Conservation (phyloP, 1,140 invertebrate genomes). For the Drosophila sulfurigaster region DNA sequence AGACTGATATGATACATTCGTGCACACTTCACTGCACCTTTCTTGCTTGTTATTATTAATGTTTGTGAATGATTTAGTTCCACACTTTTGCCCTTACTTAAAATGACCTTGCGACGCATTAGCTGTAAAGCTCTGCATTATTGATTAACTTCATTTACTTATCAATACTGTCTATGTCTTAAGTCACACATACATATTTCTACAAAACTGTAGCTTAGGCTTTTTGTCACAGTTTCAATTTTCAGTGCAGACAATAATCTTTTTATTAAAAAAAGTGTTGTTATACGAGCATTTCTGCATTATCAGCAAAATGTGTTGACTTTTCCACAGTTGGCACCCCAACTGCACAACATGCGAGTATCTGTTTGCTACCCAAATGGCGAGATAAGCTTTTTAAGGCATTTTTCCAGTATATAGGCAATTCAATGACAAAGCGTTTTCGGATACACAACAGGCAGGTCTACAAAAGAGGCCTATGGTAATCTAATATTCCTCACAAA, state of each 20-base stretch:
- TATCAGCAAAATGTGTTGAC: constrained; percentile 34
- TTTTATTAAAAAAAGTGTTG: constrained; percentile 33
- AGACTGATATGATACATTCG: too few species aligned
- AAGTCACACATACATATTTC: constrained; percentile 1
- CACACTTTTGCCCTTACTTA: too few species aligned
- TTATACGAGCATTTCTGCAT: constrained; percentile 13
- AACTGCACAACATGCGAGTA: neutral
- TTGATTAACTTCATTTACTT: constrained; percentile 14
- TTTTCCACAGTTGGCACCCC: constrained; percentile 15
- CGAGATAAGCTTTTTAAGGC: constrained; percentile 32
- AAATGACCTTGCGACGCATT: too few species aligned
- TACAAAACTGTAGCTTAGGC: constrained; percentile 5
- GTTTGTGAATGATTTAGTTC: too few species aligned
- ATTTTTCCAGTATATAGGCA: constrained; percentile 18
- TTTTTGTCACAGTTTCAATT: constrained; percentile 24
- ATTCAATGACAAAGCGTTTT: constrained; percentile 6
- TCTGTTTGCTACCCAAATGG: neutral
- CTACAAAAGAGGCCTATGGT: neutral
- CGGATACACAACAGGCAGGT: constrained; percentile 34
- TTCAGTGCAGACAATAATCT: constrained; percentile 8
- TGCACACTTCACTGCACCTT: too few species aligned
- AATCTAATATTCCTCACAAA: neutral
- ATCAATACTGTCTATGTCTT: neutral
- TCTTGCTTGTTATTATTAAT: too few species aligned
- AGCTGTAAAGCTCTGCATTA: neutral